phyloP scores from a whole-genome alignment of 2,113 vertebrate species.

The Thamnaconus septentrionalis region DNA sequence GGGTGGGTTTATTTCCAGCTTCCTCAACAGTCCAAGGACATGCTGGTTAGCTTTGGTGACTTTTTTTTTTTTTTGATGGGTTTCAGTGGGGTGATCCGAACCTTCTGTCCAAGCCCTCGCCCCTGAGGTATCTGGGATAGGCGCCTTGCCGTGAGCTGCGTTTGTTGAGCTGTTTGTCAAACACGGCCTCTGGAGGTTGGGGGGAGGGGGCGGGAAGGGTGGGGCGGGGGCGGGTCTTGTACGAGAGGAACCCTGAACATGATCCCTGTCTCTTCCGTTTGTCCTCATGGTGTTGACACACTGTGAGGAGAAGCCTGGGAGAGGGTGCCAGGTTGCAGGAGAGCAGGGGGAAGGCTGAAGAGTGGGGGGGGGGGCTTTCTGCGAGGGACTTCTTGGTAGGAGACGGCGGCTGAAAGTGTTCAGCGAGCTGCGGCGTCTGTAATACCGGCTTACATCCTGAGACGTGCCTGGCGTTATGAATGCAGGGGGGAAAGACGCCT shows the following conservation, averaged over 20 bases:
- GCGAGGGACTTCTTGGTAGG: slow-evolving; percentile 29
- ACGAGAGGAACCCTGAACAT: background rate
- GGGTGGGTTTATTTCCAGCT: too few species aligned
- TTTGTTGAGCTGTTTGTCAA: slow-evolving; percentile 3
- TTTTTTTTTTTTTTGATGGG: too few species aligned
- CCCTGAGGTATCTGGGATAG: too few species aligned
- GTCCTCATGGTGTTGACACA: slow-evolving; percentile 14
- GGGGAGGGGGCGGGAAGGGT: background rate
- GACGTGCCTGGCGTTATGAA: slow-evolving; percentile 38
- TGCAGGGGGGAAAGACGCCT: slow-evolving; percentile 27
- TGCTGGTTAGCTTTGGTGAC: too few species aligned
- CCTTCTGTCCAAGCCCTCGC: too few species aligned
- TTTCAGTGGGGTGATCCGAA: too few species aligned
- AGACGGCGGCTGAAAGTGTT: slow-evolving; percentile 38
- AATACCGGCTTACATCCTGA: slow-evolving; percentile 37
- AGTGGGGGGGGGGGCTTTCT: slow-evolving; percentile 18
- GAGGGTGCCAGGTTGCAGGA: too few species aligned
- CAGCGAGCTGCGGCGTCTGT: slow-evolving; percentile 39
- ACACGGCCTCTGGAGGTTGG: background rate
- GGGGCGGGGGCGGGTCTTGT: background rate
- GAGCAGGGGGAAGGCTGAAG: too few species aligned
- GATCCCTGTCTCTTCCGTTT: slow-evolving; percentile 26
- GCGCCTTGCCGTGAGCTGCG: background rate
- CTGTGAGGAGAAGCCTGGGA: background rate
- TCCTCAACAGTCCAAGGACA: too few species aligned